Percentiles rank a stretch among this genome's conserved stretches.
phyloP scores from a whole-genome alignment of 2,797 vertebrate genomes.

The Chelon labrosus region DNA sequence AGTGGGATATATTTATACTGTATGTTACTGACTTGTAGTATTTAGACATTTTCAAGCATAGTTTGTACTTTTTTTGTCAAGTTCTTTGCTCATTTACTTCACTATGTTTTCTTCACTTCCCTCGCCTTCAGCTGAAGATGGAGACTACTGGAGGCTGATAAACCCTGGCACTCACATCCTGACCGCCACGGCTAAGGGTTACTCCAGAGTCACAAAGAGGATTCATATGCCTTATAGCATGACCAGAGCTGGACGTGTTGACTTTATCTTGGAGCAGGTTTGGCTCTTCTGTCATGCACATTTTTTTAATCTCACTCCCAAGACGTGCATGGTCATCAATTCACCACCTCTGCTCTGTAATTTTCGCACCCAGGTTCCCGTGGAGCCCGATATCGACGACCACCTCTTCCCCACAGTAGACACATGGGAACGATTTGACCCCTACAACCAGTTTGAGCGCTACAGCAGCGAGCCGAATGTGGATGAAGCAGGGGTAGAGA shows the following conservation, averaged over 20 bases:
- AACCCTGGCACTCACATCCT: slow-evolving; percentile 90
- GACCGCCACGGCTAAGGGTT: slow-evolving; percentile 90
- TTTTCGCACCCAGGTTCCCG: slow-evolving; percentile 64
- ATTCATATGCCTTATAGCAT: slow-evolving; percentile 89
- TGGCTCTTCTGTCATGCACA: neutral
- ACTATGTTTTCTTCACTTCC: neutral
- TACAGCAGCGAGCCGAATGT: slow-evolving; percentile 60
- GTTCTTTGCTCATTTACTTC: neutral
- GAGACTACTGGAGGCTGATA: slow-evolving; percentile 96
- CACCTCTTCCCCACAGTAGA: slow-evolving; percentile 82
- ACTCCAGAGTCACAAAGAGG: slow-evolving; percentile 90
- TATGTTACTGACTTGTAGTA: too few species aligned
- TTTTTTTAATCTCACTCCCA: slow-evolving; percentile 1
- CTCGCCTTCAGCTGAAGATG: slow-evolving; percentile 87
- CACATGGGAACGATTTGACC: slow-evolving; percentile 82
- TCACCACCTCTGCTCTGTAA: neutral
- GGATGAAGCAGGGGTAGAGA: slow-evolving; percentile 67
- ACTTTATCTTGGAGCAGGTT: slow-evolving; percentile 90
- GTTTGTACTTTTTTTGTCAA: neutral
- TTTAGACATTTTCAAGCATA: neutral
- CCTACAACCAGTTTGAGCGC: slow-evolving; percentile 87
- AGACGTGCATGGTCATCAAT: neutral
- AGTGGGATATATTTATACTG: neutral
- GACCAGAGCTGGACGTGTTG: slow-evolving; percentile 88
- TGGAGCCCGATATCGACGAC: slow-evolving; percentile 81